These are phyloP conservation scores for Tethya wilhelma DNA, from an alignment of 37 sponge, comb jelly and placozoan species.

Conservation along the genomic window DNA sequence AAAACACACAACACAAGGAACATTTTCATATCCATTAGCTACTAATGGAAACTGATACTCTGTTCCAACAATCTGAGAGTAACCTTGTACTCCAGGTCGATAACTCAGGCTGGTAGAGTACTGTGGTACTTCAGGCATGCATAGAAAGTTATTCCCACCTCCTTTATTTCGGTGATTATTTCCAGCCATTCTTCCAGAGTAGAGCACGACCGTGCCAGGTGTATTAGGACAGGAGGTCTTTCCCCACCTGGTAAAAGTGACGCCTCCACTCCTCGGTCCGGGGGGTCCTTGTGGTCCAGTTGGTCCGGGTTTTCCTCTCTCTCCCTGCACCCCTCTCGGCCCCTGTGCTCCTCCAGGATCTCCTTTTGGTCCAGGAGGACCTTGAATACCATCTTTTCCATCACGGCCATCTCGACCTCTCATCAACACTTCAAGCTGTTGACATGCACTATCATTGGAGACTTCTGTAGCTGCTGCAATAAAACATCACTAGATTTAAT, in stretches of 20 bases:
- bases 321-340: background rate
- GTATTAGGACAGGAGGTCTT: background rate
- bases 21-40: constrained; percentile 10
- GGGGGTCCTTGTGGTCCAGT: constrained; percentile 1
- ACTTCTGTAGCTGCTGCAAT: background rate
- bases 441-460: background rate
- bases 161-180: background rate
- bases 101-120: constrained; percentile 7
- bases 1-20: constrained; percentile 69
- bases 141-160: constrained; percentile 12
- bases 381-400: constrained; percentile 9
- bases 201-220: constrained; percentile 5
- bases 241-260: too few relatives aligned
- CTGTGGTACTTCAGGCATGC: background rate
- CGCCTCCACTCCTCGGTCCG: too few relatives aligned
- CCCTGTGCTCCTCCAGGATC: background rate
- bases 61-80: constrained; percentile 21
- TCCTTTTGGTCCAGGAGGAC: background rate
- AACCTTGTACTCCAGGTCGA: constrained; percentile 23
- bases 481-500: too few relatives aligned
- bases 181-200: background rate
- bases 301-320: background rate
- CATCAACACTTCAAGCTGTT: background rate
- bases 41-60: constrained; percentile 47
- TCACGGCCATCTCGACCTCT: constrained; percentile 3